Base-by-base conservation (phyloP, 2,113 vertebrate species). In the Uria aalge region DNA sequence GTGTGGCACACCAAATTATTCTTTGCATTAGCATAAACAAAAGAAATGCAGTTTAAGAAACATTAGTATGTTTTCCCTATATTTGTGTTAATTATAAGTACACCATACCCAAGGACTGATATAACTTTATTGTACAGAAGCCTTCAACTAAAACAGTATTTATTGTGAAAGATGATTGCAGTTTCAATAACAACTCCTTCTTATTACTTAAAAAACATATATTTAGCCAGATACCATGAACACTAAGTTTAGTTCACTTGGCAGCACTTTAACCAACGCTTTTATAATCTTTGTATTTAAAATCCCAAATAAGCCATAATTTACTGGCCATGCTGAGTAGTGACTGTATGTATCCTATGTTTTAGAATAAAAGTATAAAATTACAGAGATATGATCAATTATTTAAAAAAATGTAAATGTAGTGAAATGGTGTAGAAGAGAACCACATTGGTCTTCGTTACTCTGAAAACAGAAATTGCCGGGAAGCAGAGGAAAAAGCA, bases 231-330 rank as follows among this genome's bases (percentile, higher is more conserved):
- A 98, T 97, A 97, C 93, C 92, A 95, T 94, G 94, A 97, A 87
- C 69, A 88, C 95, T 97, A 98, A 97, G 92, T 97, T 98, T 97
- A 98, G 98, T 96, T 97, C 82, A 87, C 82, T 98, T 97, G 96
- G 96, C 97, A 96, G 88, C 90, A 89, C 67, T 98, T 97, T 96
- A 96, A 96, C 96, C 95, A 95, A 53, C 1, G 30, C 84, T 96
- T 97, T 93, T 89, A 90, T 94, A 94, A 97, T 97, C 92, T 97
- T 98, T 96, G 83, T 97, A 90, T 98, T 98, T 97, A 96, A 98
- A 97, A 92, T 97, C 89, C 66, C 77, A 95, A 96, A 97, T 97
- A 98, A 97, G 76, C 94, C 97, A 85, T 97, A 98, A 98, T 98
- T 98, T 97, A 87, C 86, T 95, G 87, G 90, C 91, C 95, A 64